Percentiles rank a stretch among this genome's conserved stretches.
Evolutionary conservation across 1,140 invertebrate species (phyloP).

Genomic region (Agraylea sexmaculata): DNA sequence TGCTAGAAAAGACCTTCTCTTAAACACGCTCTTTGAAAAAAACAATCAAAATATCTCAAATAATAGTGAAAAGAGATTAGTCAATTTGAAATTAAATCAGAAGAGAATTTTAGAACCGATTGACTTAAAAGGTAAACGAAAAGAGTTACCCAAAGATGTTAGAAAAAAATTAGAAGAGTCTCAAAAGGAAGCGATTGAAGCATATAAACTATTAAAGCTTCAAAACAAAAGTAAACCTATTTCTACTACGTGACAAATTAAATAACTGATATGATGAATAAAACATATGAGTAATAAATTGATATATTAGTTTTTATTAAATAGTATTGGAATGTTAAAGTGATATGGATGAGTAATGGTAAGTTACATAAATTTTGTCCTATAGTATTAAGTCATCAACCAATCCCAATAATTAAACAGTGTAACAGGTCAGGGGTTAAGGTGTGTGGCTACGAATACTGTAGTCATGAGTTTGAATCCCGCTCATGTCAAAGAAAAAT

Average conservation of each 20-base stretch:
- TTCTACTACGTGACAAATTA: no score
- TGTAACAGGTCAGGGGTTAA: no score
- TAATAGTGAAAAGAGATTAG: slow-evolving; percentile 13
- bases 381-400: no score
- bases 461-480: no score
- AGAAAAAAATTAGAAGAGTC: slow-evolving; percentile 44
- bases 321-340: neutral
- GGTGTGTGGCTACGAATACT: no score
- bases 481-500: no score
- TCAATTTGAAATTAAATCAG: slow-evolving; percentile 11
- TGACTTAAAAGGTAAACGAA: slow-evolving; percentile 39
- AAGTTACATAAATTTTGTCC: no score
- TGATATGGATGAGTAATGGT: no score
- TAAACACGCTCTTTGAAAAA: slow-evolving; percentile 37
- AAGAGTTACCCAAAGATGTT: slow-evolving; percentile 37
- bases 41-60: slow-evolving; percentile 11
- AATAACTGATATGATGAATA: neutral
- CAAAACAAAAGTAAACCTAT: slow-evolving; percentile 21
- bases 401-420: no score
- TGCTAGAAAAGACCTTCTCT: slow-evolving; percentile 42
- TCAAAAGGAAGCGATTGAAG: slow-evolving; percentile 44
- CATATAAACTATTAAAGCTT: slow-evolving; percentile 43
- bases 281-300: neutral
- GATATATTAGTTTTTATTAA: neutral
- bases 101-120: slow-evolving; percentile 23